Base-by-base conservation (phyloP, 35 echinoderm and acorn worm genomes). In the Acanthaster planci region DNA sequence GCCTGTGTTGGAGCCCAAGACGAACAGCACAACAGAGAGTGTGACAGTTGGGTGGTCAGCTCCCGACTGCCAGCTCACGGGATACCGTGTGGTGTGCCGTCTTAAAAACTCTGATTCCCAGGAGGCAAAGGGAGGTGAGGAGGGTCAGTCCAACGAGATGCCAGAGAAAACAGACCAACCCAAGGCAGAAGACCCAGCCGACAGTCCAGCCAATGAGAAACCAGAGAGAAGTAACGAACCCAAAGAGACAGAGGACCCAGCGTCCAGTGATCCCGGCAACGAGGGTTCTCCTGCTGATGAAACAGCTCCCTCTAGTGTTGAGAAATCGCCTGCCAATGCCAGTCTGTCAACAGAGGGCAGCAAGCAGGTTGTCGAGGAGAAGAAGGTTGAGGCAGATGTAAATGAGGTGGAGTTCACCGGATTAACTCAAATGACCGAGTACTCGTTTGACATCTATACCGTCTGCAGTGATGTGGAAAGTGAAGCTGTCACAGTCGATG, bases 401-500 rank as follows among this genome's bases (percentile, higher is more conserved):
- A 86, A 55, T 21, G 85, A 78, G 0, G 79, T 84, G 30, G 84
- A 93, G 37, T 84, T 93, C 58, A 68, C 51, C n/a, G 94, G 85
- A 0, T 64, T 97, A 52, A 60, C 83, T 9, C 87, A 87, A 40
- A 84, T 80, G 32, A 84, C 40, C 0, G 84, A 92, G 2, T 92
- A 90, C 47, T 7, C 55, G 7, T 81, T 97, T 30, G 78, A 92
- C 39, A 85, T 97, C 35, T 90, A 79, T 55, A 87, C 90, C 15
- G 42, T 90, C 15, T 59, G 76, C 29, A 87, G 76, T 55, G 85
- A 89, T 14, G 2, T 84, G 37, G 56, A 84, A 64, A 97, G 94
- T 81, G 87, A 92, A 8, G 27, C 54, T 35, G 87, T 77, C 1
- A 78, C 81, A 39, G 29, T 87, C 22, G 83, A 82, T 27, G 84